Conservation (phyloP, 2,113 vertebrate species). For the Tyrannus savana region DNA sequence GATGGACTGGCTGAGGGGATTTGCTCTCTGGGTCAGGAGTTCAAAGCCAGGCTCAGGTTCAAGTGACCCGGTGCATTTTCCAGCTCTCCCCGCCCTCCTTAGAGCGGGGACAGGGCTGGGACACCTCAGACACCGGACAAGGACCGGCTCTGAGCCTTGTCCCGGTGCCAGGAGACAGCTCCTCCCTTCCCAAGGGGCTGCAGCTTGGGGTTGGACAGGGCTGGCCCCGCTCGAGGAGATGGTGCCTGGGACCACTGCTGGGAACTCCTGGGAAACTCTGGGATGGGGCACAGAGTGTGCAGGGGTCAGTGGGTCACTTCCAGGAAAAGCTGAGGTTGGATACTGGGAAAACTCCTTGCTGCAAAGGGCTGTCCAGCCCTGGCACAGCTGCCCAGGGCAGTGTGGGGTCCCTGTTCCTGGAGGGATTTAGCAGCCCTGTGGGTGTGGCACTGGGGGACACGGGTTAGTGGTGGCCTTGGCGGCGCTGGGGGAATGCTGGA, state of each 20-base stretch:
- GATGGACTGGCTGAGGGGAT: neutral
- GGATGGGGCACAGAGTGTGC: neutral
- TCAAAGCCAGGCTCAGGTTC: neutral
- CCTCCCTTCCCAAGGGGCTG: neutral
- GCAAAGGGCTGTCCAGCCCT: neutral
- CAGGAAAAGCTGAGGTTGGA: neutral
- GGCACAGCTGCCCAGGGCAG: neutral
- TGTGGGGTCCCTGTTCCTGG: neutral
- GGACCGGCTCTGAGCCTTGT: neutral
- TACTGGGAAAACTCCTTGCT: neutral
- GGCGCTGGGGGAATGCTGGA: neutral
- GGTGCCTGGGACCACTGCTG: rapidly evolving
- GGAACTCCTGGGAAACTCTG: neutral
- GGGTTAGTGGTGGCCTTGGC: neutral
- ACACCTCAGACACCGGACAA: too few relatives aligned
- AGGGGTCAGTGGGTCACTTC: neutral
- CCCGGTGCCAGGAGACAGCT: neutral
- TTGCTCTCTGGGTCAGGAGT: neutral
- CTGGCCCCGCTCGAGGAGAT: neutral
- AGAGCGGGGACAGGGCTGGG: rapidly evolving
- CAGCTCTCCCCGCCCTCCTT: neutral
- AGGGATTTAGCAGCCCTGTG: neutral
- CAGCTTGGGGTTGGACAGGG: neutral
- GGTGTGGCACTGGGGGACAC: neutral
- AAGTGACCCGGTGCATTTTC: neutral